A percentile compares a stretch with the other conserved stretches of the same genome.
These are phyloP conservation scores for Sebastes aleutianus DNA, from an alignment of 2,797 vertebrate genomes.

Conservation along the genomic window DNA sequence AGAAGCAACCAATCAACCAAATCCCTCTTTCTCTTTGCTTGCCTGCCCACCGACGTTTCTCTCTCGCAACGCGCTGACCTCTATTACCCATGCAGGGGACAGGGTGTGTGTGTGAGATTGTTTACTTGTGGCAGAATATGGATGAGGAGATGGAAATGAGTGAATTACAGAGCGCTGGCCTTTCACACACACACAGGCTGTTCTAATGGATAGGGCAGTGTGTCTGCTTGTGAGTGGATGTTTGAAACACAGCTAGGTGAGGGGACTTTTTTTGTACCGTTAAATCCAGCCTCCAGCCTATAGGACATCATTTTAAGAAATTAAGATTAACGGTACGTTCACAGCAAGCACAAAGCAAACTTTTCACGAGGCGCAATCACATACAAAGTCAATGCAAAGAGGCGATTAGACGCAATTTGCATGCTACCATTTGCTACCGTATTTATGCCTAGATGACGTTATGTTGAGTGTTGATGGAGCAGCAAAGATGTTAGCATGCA, in stretches of 20 bases:
- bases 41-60: conserved; percentile 64
- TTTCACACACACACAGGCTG: conserved; percentile 48
- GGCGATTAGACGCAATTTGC: no score
- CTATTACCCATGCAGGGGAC: conserved; percentile 88
- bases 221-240: neutral
- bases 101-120: conserved; percentile 70
- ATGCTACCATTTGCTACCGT: no score
- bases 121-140: conserved; percentile 83
- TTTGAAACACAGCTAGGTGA: neutral
- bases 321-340: neutral
- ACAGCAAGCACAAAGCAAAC: no score
- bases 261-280: neutral
- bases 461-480: no score
- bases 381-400: no score
- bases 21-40: conserved; percentile 62
- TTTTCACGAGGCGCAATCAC: rapidly evolving
- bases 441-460: no score
- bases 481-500: rapidly evolving
- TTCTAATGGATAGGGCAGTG: conserved; percentile 39
- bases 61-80: conserved; percentile 72
- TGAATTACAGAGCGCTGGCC: conserved; percentile 72
- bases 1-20: conserved; percentile 73
- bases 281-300: neutral
- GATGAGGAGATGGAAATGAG: conserved; percentile 78
- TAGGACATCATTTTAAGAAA: neutral